Evolutionary conservation across 1,140 invertebrate species (phyloP).

Genomic region (Drosophila mauritiana): DNA sequence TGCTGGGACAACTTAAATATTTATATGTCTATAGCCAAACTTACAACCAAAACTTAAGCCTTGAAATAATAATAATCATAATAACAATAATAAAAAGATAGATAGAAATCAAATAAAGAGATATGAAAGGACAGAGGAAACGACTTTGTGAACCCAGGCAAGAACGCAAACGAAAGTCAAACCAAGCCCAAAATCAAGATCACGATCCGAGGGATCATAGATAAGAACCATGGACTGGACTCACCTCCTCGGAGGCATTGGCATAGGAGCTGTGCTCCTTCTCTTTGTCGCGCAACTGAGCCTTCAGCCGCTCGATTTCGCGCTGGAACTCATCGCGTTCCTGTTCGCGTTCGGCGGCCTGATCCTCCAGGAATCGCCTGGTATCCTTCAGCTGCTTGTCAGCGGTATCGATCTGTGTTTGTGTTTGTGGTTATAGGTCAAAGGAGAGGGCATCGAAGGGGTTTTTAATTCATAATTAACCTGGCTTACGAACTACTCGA

Average conservation of each 20-base stretch:
- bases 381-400: conserved; percentile 91
- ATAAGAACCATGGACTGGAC: conserved; percentile 48
- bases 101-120: conserved; percentile 17
- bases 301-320: conserved; percentile 87
- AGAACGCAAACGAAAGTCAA: conserved; percentile 45
- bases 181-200: conserved; percentile 45
- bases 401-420: conserved; percentile 89
- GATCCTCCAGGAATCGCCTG: conserved; percentile 91
- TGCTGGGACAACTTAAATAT: conserved; percentile 27
- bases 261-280: conserved; percentile 87
- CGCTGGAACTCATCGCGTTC: conserved; percentile 91
- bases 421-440: conserved; percentile 33
- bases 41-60: conserved; percentile 21
- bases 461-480: conserved; percentile 21
- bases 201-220: conserved; percentile 44
- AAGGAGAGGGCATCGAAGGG: conserved; percentile 22
- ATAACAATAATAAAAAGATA: conserved; percentile 4
- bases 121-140: conserved; percentile 21
- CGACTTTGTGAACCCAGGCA: conserved; percentile 45
- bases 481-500: conserved; percentile 56
- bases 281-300: conserved; percentile 87
- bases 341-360: conserved; percentile 90
- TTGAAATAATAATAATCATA: conserved; percentile 1
- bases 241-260: conserved; percentile 86
- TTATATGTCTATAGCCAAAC: conserved; percentile 22